Evolutionary conservation across 2,113 vertebrate species (phyloP), one percentile per base, ranked within the genome.

Genomic region (Piprites chloris): DNA sequence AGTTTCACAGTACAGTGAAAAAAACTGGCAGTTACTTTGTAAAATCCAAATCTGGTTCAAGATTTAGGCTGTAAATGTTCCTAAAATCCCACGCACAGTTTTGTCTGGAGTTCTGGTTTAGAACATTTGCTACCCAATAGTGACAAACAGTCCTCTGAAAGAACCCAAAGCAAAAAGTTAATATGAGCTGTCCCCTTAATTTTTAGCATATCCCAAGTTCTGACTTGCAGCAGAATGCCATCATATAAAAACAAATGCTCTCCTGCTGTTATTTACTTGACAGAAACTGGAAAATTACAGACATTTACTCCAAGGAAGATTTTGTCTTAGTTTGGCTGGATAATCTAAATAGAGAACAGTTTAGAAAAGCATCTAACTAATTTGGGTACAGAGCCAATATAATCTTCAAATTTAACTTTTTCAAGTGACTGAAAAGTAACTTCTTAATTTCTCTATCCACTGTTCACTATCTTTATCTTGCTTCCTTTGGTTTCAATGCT

Each of bases 181-280:
- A 81, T 76, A 95, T 81, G 66, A 95, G 88, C 33, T 69, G 42
- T 82, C 61, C 86, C 49, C 80, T 92, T 96, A 37, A 62, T 86
- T 96, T 96, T 93, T 78, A 97, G 86, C 90, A 84, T 68, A 93
- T 85, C 80, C 77, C 52, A 81, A 93, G 53, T 90, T 96, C 95
- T 93, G 95, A 95, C 90, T 96, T 83, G 86, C 92, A 97, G 80
- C 88, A 89, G 88, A 96, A 94, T 84, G 68, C 44, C 80, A 88
- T 92, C 61, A 85, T 71, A 84, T 11, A 56, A 95, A 96, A 96
- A 81, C 83, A 96, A 93, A 95, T 93, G 92, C 92, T 93, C 88
- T 89, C 93, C 82, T 96, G 90, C 94, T 92, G 96, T 90, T 97
- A 96, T 97, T 95, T 96, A 93, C 92, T 93, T 93, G 80, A 93